A percentile compares a stretch with the other conserved stretches of the same genome.
phyloP scores from a whole-genome alignment of 2,113 vertebrate species.

The Microtus richardsoni region DNA sequence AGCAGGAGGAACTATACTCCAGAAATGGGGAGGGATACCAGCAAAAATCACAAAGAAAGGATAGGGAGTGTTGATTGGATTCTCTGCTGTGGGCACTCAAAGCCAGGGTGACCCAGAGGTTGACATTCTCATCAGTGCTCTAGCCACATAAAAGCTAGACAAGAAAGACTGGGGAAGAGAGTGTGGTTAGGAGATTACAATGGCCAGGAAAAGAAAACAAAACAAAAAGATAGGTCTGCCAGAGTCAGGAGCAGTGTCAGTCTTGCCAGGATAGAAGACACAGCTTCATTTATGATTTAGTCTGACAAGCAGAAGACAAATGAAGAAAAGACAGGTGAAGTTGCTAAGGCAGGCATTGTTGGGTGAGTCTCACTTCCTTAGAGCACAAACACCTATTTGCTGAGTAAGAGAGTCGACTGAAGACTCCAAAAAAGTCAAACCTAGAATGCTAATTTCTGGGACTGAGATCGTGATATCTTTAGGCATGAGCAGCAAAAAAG shows the following conservation, averaged over 20 bases:
- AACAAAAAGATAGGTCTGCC: neutral
- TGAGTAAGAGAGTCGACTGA: neutral
- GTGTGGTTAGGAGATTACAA: neutral
- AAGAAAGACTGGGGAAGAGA: neutral
- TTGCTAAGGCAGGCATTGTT: constrained; percentile 22
- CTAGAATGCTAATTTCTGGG: constrained; percentile 6
- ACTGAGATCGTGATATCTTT: neutral
- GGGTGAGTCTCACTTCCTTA: neutral
- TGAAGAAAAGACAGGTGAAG: neutral
- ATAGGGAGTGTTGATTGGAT: neutral
- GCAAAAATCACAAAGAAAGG: neutral
- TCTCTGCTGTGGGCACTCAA: neutral
- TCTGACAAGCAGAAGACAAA: constrained; percentile 15
- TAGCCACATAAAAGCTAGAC: neutral
- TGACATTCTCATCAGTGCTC: neutral
- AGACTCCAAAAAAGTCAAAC: constrained; percentile 23
- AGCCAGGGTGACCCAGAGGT: neutral
- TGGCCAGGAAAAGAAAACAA: constrained; percentile 15
- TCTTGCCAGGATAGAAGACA: neutral
- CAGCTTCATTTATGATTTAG: neutral
- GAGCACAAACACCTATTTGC: neutral
- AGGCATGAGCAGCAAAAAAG: neutral
- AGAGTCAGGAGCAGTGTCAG: neutral
- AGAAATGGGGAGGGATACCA: neutral
- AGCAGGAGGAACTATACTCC: neutral